phyloP scores from a whole-genome alignment of 2,113 vertebrate species.

The Pycnonotus jocosus region DNA sequence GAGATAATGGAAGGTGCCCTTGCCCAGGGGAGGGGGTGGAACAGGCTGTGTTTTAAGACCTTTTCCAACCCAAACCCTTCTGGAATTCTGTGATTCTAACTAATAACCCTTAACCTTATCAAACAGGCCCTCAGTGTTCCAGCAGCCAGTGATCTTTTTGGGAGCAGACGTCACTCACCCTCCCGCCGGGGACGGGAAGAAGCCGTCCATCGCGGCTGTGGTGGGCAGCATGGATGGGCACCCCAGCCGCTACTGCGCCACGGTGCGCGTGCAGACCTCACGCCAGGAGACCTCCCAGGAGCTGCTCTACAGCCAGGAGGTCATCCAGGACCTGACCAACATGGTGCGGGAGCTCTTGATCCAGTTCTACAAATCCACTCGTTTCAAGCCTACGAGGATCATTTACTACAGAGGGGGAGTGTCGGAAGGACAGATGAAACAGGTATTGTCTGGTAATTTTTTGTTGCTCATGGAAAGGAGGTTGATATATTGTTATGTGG shows the following conservation, averaged over 20 bases:
- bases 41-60: background rate
- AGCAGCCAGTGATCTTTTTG: constrained; percentile 97
- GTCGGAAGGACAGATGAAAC: constrained; percentile 98
- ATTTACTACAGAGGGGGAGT: constrained; percentile 98
- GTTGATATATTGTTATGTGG: accelerated
- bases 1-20: background rate
- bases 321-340: constrained; percentile 96
- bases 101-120: background rate
- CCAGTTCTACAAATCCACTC: constrained; percentile 98
- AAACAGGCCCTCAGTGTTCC: constrained; percentile 92
- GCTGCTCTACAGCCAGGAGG: constrained; percentile 95
- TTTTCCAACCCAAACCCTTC: background rate
- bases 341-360: constrained; percentile 97
- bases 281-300: constrained; percentile 95
- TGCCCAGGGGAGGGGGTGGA: background rate
- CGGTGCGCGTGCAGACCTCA: constrained; percentile 93
- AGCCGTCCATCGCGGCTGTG: constrained; percentile 95
- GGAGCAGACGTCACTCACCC: constrained; percentile 97
- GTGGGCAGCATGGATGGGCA: constrained; percentile 98
- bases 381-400: constrained; percentile 97
- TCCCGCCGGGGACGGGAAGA: constrained; percentile 94
- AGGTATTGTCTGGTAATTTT: constrained; percentile 70
- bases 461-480: background rate
- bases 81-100: accelerated
- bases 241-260: constrained; percentile 96